These are phyloP conservation scores for Thymelicus sylvestris DNA, from an alignment of 2,888 invertebrate genomes.

Conservation along the genomic window DNA sequence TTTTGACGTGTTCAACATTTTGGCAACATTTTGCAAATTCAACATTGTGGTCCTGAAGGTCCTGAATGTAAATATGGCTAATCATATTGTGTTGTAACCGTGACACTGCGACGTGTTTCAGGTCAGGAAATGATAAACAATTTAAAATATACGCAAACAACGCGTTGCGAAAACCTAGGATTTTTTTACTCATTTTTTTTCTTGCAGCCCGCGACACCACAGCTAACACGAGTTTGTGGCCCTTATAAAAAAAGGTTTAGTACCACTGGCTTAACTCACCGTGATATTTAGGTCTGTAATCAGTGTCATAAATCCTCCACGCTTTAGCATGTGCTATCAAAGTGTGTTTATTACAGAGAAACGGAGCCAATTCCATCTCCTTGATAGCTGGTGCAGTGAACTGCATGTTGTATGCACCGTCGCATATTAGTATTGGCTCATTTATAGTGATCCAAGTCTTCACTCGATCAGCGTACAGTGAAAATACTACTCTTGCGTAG, in stretches of 20 bases:
- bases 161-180: too few relatives aligned
- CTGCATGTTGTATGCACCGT: conserved; percentile 53
- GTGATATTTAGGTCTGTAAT: conserved; percentile 75
- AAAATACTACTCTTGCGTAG: conserved; percentile 40
- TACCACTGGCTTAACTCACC: conserved; percentile 59
- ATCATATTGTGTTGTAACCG: too few relatives aligned
- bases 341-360: conserved; percentile 86
- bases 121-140: too few relatives aligned
- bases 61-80: too few relatives aligned
- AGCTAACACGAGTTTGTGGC: not conserved
- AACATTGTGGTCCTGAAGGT: too few relatives aligned
- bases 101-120: too few relatives aligned
- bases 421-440: conserved; percentile 83
- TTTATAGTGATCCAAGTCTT: conserved; percentile 89
- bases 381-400: conserved; percentile 58
- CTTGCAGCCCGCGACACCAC: too few relatives aligned
- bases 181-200: too few relatives aligned
- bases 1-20: too few relatives aligned
- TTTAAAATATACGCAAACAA: too few relatives aligned
- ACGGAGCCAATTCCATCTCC: conserved; percentile 74
- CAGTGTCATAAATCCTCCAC: conserved; percentile 82
- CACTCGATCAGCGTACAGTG: conserved; percentile 85
- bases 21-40: too few relatives aligned
- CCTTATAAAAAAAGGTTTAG: too few relatives aligned
- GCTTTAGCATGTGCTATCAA: conserved; percentile 87